Conservation (phyloP, 2,888 invertebrate genomes). For the Crematogaster levior region DNA sequence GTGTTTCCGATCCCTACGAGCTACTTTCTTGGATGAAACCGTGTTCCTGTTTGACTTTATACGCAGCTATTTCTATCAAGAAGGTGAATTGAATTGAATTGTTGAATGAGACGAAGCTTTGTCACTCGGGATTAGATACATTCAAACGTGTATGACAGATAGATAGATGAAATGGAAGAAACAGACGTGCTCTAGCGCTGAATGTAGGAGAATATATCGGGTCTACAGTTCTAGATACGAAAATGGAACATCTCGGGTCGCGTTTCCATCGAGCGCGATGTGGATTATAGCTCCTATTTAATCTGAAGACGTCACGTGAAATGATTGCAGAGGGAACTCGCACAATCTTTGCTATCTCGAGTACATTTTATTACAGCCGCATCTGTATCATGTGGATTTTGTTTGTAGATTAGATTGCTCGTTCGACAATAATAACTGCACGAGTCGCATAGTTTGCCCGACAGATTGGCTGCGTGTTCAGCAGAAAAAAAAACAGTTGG, state of each 20-base stretch:
- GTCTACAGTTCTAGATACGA: conserved; percentile 5
- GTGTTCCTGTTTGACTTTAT: neutral
- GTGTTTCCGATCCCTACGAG: neutral
- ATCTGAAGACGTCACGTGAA: neutral
- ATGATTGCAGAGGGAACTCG: neutral
- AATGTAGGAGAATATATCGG: neutral
- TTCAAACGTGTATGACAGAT: neutral
- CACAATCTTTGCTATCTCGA: neutral
- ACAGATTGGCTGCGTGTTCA: too few relatives aligned
- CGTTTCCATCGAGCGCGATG: conserved; percentile 8
- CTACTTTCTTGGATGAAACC: neutral
- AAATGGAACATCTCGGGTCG: conserved; percentile 22
- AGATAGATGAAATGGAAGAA: neutral
- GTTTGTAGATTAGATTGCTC: conserved; percentile 19
- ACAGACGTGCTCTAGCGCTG: neutral
- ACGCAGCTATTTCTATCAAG: neutral
- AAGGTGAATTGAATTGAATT: neutral
- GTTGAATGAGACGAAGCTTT: neutral
- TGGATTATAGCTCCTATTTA: neutral
- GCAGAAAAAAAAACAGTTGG: too few relatives aligned
- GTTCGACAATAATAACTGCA: neutral
- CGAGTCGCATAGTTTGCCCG: neutral
- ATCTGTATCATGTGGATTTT: conserved; percentile 3
- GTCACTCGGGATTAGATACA: neutral
- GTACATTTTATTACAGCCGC: neutral